Conservation (phyloP, 2,888 invertebrate species). For the Lycocerus yunnanus region DNA sequence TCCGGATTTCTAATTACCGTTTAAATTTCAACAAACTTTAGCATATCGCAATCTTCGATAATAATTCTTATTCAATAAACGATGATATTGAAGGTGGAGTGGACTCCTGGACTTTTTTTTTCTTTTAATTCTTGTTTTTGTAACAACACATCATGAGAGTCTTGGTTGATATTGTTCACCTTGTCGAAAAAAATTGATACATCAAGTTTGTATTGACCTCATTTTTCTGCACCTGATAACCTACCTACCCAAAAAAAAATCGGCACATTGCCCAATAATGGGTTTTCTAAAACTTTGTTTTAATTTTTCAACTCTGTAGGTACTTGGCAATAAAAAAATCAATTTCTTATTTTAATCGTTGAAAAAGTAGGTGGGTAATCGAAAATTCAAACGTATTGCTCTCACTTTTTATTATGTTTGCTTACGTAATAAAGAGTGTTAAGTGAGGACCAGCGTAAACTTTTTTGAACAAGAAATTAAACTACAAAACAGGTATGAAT, state of each 20-base stretch:
- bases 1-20: background rate
- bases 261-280: background rate
- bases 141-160: background rate
- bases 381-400: background rate
- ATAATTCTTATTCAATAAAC: background rate
- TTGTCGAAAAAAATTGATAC: background rate
- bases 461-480: background rate
- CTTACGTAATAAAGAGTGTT: background rate
- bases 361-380: background rate
- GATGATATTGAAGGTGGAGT: background rate
- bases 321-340: too few relatives aligned
- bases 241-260: background rate
- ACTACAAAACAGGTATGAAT: slow-evolving; percentile 2
- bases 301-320: too few relatives aligned
- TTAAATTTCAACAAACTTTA: background rate
- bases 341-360: background rate
- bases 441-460: background rate
- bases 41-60: background rate
- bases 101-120: background rate
- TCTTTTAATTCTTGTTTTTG: too few relatives aligned
- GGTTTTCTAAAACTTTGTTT: too few relatives aligned
- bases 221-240: background rate
- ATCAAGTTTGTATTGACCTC: background rate
- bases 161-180: background rate
- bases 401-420: background rate